Conservation (phyloP, 2,113 vertebrate species). For the Malurus melanocephalus region DNA sequence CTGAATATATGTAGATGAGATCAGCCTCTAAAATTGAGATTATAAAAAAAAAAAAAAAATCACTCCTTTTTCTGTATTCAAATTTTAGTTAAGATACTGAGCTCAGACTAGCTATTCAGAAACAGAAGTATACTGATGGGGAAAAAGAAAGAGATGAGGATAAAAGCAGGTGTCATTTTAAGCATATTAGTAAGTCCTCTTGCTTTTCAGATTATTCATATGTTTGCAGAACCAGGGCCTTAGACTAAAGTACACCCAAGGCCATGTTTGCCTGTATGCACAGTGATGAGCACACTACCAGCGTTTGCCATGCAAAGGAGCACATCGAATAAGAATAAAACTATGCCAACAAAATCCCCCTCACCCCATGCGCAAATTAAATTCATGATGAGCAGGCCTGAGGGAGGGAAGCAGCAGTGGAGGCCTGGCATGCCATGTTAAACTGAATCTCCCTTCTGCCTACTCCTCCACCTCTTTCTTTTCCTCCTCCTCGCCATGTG, state of each 20-base stretch:
- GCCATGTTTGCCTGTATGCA: conserved; percentile 13
- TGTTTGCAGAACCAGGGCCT: conserved; percentile 9
- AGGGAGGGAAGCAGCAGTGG: conserved; percentile 64
- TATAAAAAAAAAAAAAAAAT: neutral
- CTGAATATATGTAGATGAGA: neutral
- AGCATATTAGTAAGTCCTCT: neutral
- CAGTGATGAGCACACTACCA: neutral
- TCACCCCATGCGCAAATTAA: conserved; percentile 65
- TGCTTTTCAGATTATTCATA: conserved; percentile 18
- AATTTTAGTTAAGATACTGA: neutral
- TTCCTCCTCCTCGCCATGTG: conserved; percentile 68
- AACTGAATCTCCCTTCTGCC: conserved; percentile 67
- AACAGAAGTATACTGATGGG: neutral
- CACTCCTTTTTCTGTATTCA: neutral
- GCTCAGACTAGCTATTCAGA: neutral
- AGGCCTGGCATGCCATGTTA: conserved; percentile 68
- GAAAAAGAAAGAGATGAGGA: neutral
- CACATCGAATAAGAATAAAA: conserved; percentile 47
- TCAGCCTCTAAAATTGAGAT: neutral
- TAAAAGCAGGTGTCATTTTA: conserved; percentile 35
- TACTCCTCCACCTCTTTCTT: conserved; percentile 69
- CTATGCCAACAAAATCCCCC: conserved; percentile 59
- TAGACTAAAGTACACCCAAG: neutral
- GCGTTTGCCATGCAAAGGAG: conserved; percentile 43
- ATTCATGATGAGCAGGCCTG: conserved; percentile 66